A percentile compares a stretch with the other conserved stretches of the same genome.
These are phyloP conservation scores for Danio choprae DNA, from an alignment of 2,797 vertebrate species.

Conservation along the genomic window DNA sequence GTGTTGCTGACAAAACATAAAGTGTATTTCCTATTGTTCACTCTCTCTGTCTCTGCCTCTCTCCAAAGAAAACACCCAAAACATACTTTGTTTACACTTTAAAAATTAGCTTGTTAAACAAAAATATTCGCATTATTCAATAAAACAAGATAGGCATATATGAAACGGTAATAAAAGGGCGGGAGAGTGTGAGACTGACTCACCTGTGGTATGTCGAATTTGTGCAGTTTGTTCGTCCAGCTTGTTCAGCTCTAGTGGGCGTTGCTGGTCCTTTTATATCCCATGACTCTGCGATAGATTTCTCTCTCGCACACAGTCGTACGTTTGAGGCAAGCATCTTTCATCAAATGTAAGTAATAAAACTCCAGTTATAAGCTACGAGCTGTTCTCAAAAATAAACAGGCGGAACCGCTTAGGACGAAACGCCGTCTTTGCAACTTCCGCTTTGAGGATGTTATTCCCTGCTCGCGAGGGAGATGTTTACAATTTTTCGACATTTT, in stretches of 20 bases:
- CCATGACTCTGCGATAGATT: not conserved
- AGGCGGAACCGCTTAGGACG: not conserved
- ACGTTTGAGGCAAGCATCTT: constrained; percentile 18
- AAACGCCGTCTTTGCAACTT: not conserved
- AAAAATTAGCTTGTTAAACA: not conserved
- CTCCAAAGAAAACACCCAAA: not conserved
- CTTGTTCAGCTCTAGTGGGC: constrained; percentile 19
- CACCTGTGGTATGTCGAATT: constrained; percentile 12
- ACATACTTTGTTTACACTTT: not conserved
- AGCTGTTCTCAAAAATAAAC: not conserved
- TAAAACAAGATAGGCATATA: not conserved
- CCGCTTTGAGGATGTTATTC: not conserved
- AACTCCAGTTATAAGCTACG: not conserved
- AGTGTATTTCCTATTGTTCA: constrained; percentile 15
- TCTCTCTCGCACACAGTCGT: not conserved
- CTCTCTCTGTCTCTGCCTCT: not conserved
- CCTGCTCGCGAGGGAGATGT: not conserved
- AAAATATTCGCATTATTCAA: not conserved
- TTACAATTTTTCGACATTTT: not conserved
- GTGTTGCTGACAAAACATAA: constrained; percentile 49
- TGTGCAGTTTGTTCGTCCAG: not conserved
- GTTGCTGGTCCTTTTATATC: constrained; percentile 9
- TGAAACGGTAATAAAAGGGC: constrained; percentile 12
- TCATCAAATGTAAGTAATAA: constrained; percentile 24
- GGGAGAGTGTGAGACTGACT: constrained; percentile 9